Base-by-base conservation (phyloP, 2,888 invertebrate species). In the Tortrix viridana region DNA sequence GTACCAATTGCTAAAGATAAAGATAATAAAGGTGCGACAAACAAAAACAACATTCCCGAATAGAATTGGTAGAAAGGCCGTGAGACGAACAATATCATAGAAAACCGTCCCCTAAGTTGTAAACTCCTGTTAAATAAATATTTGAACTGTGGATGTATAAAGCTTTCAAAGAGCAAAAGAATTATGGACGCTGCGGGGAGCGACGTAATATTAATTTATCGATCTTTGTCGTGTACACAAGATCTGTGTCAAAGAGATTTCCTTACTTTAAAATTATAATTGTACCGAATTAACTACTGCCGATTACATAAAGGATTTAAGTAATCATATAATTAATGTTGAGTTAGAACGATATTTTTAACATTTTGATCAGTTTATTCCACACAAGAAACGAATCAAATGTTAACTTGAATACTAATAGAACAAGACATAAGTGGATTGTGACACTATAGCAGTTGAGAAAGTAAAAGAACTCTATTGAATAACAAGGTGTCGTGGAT, bases 401-500 rank as follows among this genome's bases (percentile, higher is more conserved):
- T 47, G 9, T 46, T 50, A 46, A 61, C 50, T 37, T 61, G 60
- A 66, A 66, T 67, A 77, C 82, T 82, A 75, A 76, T 80, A 75
- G 68, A 79, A 76, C 71, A 65, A 66, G 57, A 47, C 67, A 59
- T 64, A 69, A 74, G 72, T 77, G 71, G 70, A 74, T 74, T 81
- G 80, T 81, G 77, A 77, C 73, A 76, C 74, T 78, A 85, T 81
- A 81, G 84, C 80, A 76, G 77, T 83, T 77, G 86, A 86, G 89
- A 90, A 90, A 90, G 89, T 89, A 84, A 87, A 86, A 77, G 76
- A 63, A 63, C 57, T 79, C 77, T 71, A 76, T 72, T 79, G 88
- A 88, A 89, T 89, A 89, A 80, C 77, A 84, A 87, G 81, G 79
- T 77, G 76, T 69, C 71, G 67, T 70, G 71, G 79, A 77, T 70